These are phyloP conservation scores for Nibea coibor DNA, from an alignment of 2,113 vertebrate genomes.

Conservation along the genomic window DNA sequence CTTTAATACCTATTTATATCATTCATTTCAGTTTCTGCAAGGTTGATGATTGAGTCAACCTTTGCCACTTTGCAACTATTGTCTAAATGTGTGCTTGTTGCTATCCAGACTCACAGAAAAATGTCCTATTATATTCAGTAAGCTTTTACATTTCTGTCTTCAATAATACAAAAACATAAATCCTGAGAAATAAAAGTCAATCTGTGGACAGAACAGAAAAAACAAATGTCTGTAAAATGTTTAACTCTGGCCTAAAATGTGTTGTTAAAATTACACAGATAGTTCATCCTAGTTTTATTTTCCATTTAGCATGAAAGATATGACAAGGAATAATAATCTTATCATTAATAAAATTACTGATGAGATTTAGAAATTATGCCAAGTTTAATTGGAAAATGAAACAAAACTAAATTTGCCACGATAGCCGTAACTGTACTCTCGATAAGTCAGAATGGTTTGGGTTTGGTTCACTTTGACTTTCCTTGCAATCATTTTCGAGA, in stretches of 20 bases:
- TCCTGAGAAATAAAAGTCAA: background rate
- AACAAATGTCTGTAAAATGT: background rate
- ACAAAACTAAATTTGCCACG: background rate
- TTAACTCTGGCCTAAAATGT: background rate
- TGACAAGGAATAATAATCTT: background rate
- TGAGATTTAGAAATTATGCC: background rate
- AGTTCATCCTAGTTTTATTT: background rate
- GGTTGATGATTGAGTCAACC: background rate
- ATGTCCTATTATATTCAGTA: background rate
- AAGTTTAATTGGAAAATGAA: background rate
- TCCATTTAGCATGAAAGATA: background rate
- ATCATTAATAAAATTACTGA: background rate
- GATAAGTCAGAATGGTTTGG: background rate
- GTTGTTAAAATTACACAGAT: background rate
- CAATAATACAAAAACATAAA: background rate
- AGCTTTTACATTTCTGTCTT: background rate
- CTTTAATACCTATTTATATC: background rate
- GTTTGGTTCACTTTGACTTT: conserved; percentile 20
- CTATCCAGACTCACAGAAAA: background rate
- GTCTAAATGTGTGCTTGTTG: conserved; percentile 8
- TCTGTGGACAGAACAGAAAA: background rate
- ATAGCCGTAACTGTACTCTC: background rate
- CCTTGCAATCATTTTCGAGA: conserved; percentile 14
- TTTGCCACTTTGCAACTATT: conserved; percentile 12
- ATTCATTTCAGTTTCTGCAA: conserved; percentile 33